Percentiles rank a stretch among this genome's conserved stretches.
These are phyloP conservation scores for Prietella phreatophila DNA, from an alignment of 2,113 vertebrate species.

Conservation along the genomic window DNA sequence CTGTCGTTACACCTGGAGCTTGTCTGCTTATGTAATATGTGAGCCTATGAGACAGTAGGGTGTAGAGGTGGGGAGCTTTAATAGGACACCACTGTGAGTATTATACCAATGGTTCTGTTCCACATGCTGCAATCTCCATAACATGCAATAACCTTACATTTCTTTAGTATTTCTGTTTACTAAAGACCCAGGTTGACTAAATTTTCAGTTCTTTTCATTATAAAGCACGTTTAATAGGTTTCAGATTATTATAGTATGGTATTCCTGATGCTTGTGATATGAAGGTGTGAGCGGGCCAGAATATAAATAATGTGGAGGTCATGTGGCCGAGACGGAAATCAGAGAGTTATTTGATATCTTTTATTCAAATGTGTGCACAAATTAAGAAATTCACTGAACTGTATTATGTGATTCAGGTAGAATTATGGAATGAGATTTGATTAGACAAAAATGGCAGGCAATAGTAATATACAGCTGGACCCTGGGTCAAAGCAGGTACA, in stretches of 20 bases:
- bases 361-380: background rate
- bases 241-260: background rate
- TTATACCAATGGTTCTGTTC: background rate
- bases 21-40: slow-evolving; percentile 16
- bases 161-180: background rate
- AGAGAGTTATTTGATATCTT: background rate
- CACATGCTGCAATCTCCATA: background rate
- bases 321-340: background rate
- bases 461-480: background rate
- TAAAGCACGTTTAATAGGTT: background rate
- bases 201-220: background rate
- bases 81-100: background rate
- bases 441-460: background rate
- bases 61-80: background rate
- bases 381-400: background rate
- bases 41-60: background rate
- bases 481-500: background rate
- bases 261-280: background rate
- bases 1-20: slow-evolving; percentile 22
- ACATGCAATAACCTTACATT: background rate
- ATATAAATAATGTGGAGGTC: background rate
- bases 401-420: background rate
- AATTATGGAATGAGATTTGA: background rate
- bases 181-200: background rate
- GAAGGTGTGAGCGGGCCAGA: background rate